phyloP scores from a whole-genome alignment of 2,797 vertebrate species.

The Rhabdomys pumilio region DNA sequence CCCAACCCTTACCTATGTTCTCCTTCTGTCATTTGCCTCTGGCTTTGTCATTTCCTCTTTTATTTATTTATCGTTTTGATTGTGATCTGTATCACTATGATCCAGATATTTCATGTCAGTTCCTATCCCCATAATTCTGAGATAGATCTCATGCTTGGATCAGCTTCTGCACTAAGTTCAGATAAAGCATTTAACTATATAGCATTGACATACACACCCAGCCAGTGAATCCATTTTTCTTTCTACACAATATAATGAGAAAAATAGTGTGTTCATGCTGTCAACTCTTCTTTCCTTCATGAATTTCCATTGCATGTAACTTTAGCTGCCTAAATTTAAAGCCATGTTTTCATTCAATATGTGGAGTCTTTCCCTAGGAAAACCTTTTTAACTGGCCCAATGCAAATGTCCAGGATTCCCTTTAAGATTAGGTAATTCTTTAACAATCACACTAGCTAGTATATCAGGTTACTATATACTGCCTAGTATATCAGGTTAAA shows the following conservation, averaged over 20 bases:
- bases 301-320: constrained; percentile 58
- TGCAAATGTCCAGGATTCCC: background rate
- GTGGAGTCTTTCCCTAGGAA: background rate
- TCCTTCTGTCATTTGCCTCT: constrained; percentile 43
- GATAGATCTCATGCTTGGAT: background rate
- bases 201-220: constrained; percentile 42
- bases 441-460: background rate
- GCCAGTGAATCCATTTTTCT: background rate
- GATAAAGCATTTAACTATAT: constrained; percentile 4
- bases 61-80: background rate
- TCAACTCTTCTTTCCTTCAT: constrained; percentile 46
- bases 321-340: constrained; percentile 63
- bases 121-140: background rate
- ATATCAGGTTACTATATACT: too few species aligned
- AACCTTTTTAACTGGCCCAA: background rate
- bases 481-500: background rate
- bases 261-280: background rate
- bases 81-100: background rate
- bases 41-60: background rate
- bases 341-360: background rate
- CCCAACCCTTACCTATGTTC: background rate
- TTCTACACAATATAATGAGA: background rate
- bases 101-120: constrained; percentile 26
- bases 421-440: background rate
- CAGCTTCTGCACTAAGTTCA: constrained; percentile 29